Evolutionary conservation across 2,888 invertebrate species (phyloP).

Genomic region (Sycophila texana): DNA sequence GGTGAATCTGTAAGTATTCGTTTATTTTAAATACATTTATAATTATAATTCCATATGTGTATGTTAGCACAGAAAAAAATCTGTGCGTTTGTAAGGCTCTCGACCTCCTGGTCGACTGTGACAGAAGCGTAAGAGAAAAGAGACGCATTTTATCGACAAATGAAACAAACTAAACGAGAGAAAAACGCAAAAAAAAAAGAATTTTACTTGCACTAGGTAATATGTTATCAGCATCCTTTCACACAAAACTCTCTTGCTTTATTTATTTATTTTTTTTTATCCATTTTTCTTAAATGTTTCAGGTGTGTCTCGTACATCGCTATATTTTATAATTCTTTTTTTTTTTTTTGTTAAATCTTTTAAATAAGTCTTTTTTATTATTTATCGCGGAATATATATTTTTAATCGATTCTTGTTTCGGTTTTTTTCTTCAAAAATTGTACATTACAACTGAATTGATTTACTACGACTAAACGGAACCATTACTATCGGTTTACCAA

Average conservation of each 20-base stretch:
- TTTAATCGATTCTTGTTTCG: not conserved
- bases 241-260: too few relatives aligned
- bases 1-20: slow-evolving; percentile 5
- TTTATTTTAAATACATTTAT: slow-evolving; percentile 1
- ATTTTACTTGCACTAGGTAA: too few relatives aligned
- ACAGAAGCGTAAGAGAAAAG: not conserved
- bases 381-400: slow-evolving; percentile 5
- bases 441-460: slow-evolving; percentile 16
- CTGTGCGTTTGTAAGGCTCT: slow-evolving; percentile 10
- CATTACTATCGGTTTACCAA: not conserved
- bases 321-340: slow-evolving; percentile 30
- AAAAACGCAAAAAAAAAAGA: not conserved
- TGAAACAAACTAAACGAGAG: not conserved
- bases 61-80: slow-evolving; percentile 1
- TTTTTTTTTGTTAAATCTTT: slow-evolving; percentile 18
- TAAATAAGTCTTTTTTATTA: slow-evolving; percentile 20
- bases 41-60: slow-evolving; percentile 9
- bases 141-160: not conserved
- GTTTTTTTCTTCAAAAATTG: slow-evolving; percentile 24
- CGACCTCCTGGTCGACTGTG: not conserved
- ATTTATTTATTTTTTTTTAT: not conserved
- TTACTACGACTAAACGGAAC: slow-evolving; percentile 14
- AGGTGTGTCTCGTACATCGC: not conserved
- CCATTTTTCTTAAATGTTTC: not conserved
- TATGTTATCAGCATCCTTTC: too few relatives aligned